Evolutionary conservation across 2,888 invertebrate species (phyloP), one percentile per base, ranked within the genome.

Genomic region (Pseudeuparius sepicola): DNA sequence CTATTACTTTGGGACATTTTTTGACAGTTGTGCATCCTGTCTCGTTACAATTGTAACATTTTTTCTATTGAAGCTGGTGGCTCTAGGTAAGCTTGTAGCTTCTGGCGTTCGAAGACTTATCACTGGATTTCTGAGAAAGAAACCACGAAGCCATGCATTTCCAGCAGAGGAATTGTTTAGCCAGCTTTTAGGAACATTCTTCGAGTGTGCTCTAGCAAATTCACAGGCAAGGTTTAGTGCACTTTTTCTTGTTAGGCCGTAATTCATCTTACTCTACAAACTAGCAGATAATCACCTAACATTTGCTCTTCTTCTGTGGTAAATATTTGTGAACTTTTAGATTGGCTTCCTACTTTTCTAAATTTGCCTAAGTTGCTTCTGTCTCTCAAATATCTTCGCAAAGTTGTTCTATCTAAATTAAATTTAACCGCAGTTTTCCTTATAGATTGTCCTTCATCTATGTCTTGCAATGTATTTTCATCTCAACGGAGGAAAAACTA

Each of bases 11-110:
- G 11, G 35, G 35, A 14, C 29, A 28, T 6, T 18, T 11, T 30
- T 18, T 20, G n/a, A 35, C 29, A 11, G 35, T 35, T 4, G 35
- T 35, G 14, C 35, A 29, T 4, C 29, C 35, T 7, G 27, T 34
- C 27, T 34, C 26, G 13, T 35, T 30, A 13, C 35, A 35, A 30
- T 30, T 35, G 10, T 35, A 35, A 31, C 20, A 25, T 24, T 33
- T 14, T 14, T 16, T 27, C 31, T 36, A 17, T 40, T 36, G 13
- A 40, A 40, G 10, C 30, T 40, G 11, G 44, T 41, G 6, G 41
- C 36, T 9, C 47, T 17, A n/a, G 38, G 34, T 12, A 47, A 20
- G 16, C 41, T 45, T 10, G 40, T 42, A 17, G 38, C 42, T 38
- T 47, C 45, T 3, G 40, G 42, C 33, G 43, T 43, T 20, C 42